A percentile compares a stretch with the other conserved stretches of the same genome.
Evolutionary conservation across 2,113 vertebrate species (phyloP).

Genomic region (Leuciscus idus): DNA sequence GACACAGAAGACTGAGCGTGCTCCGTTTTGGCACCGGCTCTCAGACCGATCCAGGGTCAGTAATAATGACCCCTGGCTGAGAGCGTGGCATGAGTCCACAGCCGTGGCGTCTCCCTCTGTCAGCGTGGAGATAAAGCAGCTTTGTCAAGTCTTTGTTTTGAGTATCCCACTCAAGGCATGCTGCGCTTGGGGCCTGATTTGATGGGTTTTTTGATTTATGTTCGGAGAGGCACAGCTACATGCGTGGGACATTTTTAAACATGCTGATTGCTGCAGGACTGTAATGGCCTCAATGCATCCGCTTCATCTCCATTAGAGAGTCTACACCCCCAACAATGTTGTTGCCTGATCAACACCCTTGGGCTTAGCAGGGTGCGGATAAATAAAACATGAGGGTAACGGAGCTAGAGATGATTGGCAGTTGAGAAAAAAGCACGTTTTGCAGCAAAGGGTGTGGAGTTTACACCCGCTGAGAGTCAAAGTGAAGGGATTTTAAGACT

Average conservation of each 20-base stretch:
- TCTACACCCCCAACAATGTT: conserved; percentile 6
- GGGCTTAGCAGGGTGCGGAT: background rate
- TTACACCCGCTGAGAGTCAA: background rate
- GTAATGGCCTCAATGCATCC: background rate
- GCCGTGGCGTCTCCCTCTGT: conserved; percentile 31
- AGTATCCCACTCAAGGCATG: conserved; percentile 14
- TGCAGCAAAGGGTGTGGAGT: background rate
- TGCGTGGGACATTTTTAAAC: conserved; percentile 29
- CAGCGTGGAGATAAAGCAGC: conserved; percentile 15
- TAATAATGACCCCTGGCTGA: conserved; percentile 37
- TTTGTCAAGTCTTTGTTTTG: conserved; percentile 22
- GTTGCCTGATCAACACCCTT: conserved; percentile 16
- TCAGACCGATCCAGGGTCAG: conserved; percentile 44
- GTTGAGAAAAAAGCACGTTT: background rate
- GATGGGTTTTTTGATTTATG: conserved; percentile 29
- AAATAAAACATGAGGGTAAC: conserved; percentile 3
- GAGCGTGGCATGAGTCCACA: conserved; percentile 10
- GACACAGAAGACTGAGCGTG: conserved; percentile 12
- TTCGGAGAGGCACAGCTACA: conserved; percentile 16
- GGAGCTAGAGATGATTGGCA: background rate
- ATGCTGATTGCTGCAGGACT: conserved; percentile 27
- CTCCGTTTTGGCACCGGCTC: conserved; percentile 15
- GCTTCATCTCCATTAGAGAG: conserved; percentile 6
- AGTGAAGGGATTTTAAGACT: background rate
- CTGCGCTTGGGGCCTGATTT: conserved; percentile 4